These are phyloP conservation scores for Drosophila leonis DNA, from an alignment of 2,888 invertebrate genomes.

Conservation along the genomic window DNA sequence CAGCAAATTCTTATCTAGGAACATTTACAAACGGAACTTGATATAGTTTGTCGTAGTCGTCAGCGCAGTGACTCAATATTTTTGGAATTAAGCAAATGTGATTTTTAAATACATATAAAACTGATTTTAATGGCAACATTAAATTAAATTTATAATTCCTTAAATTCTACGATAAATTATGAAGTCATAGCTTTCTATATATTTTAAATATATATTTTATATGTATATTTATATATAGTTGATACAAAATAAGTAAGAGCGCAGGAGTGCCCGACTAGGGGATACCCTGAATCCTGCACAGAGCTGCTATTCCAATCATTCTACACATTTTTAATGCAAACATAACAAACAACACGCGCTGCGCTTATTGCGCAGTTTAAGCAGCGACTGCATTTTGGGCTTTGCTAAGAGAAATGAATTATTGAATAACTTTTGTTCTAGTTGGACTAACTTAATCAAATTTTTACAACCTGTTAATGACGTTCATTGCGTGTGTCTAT, in stretches of 20 bases:
- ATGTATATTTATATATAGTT: neutral
- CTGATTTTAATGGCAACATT: neutral
- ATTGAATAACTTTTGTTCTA: too few species aligned
- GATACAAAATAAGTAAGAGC: neutral
- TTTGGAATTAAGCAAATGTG: neutral
- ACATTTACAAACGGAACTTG: conserved; percentile 1
- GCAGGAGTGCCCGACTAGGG: neutral
- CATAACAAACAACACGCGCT: too few species aligned
- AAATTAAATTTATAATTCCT: conserved; percentile 5
- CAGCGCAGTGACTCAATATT: neutral
- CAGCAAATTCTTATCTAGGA: conserved; percentile 1
- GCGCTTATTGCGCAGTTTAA: too few species aligned
- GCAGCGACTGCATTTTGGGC: too few species aligned
- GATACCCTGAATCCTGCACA: neutral
- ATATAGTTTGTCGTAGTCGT: neutral
- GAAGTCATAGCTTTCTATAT: neutral
- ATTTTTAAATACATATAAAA: neutral
- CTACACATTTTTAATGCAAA: too few species aligned
- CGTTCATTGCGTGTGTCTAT: too few species aligned
- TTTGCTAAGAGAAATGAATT: too few species aligned
- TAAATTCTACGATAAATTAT: neutral
- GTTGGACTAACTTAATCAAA: too few species aligned
- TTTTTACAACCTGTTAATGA: too few species aligned
- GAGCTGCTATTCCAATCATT: too few species aligned
- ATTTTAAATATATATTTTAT: neutral